A percentile compares a stretch with the other conserved stretches of the same genome.
Evolutionary conservation across 2,888 invertebrate genomes (phyloP).

Genomic region (Conomelus anceps): DNA sequence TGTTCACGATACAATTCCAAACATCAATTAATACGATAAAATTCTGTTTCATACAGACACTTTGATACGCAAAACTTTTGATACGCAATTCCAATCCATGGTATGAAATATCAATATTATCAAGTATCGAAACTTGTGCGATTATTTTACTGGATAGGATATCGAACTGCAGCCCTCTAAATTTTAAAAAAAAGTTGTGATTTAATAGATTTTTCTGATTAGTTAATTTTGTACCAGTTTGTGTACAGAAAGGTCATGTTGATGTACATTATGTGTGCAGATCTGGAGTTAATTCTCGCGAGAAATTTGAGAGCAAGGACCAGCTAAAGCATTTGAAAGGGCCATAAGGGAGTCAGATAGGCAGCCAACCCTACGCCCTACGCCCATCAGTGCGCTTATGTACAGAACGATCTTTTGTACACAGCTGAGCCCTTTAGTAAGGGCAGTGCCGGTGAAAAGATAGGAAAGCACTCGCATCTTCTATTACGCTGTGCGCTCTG

Average conservation of each 20-base stretch:
- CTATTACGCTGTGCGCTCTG: background rate
- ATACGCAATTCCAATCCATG: no score
- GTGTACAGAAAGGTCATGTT: background rate
- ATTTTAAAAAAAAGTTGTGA: no score
- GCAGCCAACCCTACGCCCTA: background rate
- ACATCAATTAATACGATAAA: no score
- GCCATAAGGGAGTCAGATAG: background rate
- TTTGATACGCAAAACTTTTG: no score
- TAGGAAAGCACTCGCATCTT: background rate
- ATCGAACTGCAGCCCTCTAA: no score
- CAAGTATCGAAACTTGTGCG: no score
- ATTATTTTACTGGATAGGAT: no score
- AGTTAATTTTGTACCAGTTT: no score
- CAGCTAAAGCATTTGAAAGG: background rate
- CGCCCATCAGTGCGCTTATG: background rate
- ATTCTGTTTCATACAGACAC: no score
- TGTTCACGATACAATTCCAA: no score
- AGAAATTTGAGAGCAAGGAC: background rate
- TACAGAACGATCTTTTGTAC: background rate
- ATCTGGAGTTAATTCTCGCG: background rate
- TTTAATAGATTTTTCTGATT: no score
- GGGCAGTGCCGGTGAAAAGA: background rate
- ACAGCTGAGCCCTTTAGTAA: background rate
- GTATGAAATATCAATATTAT: no score
- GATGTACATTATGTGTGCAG: background rate